phyloP scores from a whole-genome alignment of 35 echinoderm and acorn worm genomes.

The Apostichopus californicus region DNA sequence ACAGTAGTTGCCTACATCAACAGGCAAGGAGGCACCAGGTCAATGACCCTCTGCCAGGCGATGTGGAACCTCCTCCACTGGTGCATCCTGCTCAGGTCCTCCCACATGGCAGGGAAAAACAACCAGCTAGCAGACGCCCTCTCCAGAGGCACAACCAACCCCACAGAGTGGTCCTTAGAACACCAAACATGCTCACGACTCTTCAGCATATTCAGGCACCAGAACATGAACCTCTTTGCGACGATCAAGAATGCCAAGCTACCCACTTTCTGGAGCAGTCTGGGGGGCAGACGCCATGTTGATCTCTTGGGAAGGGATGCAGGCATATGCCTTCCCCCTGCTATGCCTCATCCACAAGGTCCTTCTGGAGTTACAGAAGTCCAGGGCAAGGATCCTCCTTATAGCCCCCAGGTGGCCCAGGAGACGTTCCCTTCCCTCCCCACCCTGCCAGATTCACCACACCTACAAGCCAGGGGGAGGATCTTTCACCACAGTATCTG shows the following conservation, averaged over 20 bases:
- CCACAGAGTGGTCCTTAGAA: not conserved
- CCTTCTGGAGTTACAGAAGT: conserved; percentile 77
- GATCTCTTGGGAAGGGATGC: conserved; percentile 39
- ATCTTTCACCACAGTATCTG: too few species aligned
- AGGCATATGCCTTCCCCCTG: conserved; percentile 64
- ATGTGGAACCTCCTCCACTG: too few species aligned
- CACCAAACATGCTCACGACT: not conserved
- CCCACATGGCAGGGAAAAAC: too few species aligned
- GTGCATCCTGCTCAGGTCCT: too few species aligned
- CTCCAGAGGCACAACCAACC: too few species aligned
- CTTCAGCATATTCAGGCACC: not conserved
- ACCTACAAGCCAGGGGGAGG: too few species aligned
- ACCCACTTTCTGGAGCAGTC: not conserved
- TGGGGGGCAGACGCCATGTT: too few species aligned
- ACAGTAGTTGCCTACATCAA: conserved; percentile 67
- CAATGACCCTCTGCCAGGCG: not conserved
- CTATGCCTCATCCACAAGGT: conserved; percentile 60
- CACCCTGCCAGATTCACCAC: too few species aligned
- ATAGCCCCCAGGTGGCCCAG: too few species aligned
- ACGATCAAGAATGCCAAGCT: not conserved
- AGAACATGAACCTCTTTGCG: not conserved
- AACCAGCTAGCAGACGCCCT: too few species aligned
- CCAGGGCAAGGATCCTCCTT: not conserved
- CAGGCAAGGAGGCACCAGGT: conserved; percentile 21
- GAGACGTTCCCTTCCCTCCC: too few species aligned